Base-by-base conservation (phyloP, 2,113 vertebrate genomes). In the Bungarus multicinctus region DNA sequence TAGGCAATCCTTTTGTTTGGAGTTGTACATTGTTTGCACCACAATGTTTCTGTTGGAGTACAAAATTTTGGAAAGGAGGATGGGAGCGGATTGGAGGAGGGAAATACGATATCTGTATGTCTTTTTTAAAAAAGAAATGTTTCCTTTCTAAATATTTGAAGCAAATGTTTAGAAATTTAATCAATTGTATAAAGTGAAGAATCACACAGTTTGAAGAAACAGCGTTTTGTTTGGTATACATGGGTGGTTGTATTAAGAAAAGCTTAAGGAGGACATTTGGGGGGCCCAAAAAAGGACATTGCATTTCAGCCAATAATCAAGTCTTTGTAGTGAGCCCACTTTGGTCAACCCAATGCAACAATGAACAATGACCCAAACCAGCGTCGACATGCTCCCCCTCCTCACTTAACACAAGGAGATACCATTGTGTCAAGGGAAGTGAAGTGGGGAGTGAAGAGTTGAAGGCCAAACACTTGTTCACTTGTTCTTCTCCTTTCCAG, bases 301-400 rank as follows among this genome's bases (percentile, higher is more conserved):
- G 96, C 86, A 95, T 95, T 94, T 95, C 95, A 97, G 93, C 89
- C 96, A 97, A 98, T 97, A 98, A 98, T 97, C 97, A 97, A 96
- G 60, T 97, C 97, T 97, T 98, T 97, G 97, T 97, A 95, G 95
- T 94, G 30, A 95, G 96, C 95, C 93, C 94, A 93, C 95, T 95
- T 97, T 97, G 95, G 96, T 97, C 95, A 95, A 94, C 89, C 86
- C 30, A 93, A 95, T 96, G 94, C 94, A 97, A 97, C 96, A 98
- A 97, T 94, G 93, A 97, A 95, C 96, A 93, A 91, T 92, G 94
- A 97, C 97, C 97, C 98, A 98, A 96, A 93, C 87, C 91, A 95
- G 91, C 90, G 92, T 96, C 93, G 95, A 95, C 95, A 11, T 55
- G 1, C 64, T 93, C 97, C 96, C 93, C 96, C 95, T 95, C 95